Conservation (phyloP, 2,113 vertebrate genomes). For the Halichoerus grypus region DNA sequence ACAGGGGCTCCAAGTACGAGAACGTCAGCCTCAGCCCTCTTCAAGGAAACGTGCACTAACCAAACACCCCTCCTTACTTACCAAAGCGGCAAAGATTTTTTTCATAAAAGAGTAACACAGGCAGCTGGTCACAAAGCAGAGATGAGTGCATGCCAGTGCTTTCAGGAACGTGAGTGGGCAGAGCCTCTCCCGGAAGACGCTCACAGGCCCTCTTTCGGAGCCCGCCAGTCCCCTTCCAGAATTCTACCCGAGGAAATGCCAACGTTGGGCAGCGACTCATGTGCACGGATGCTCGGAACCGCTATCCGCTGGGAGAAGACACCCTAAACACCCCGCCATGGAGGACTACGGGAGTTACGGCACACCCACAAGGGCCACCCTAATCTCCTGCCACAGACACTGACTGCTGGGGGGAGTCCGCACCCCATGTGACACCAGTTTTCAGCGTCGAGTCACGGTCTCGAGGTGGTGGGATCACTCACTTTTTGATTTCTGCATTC, state of each 20-base stretch:
- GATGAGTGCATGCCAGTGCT: accelerated
- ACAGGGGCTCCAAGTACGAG: too few relatives aligned
- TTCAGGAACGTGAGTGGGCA: too few relatives aligned
- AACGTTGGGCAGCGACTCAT: background rate
- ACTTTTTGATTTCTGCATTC: background rate
- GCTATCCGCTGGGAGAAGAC: background rate
- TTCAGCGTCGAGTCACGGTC: background rate
- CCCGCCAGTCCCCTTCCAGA: background rate
- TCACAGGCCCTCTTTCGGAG: background rate
- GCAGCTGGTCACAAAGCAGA: background rate
- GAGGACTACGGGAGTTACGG: background rate
- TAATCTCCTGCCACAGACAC: background rate
- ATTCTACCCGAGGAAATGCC: background rate
- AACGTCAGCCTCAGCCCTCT: background rate
- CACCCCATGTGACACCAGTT: background rate
- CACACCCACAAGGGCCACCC: background rate
- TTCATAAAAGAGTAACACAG: background rate
- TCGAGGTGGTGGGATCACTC: background rate
- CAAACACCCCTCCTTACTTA: background rate
- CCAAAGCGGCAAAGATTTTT: background rate
- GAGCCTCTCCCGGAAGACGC: background rate
- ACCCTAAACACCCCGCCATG: background rate
- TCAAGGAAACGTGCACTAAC: background rate
- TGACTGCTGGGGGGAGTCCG: background rate
- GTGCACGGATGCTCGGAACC: background rate